Evolutionary conservation across 2,797 vertebrate species (phyloP), one percentile per base, ranked within the genome.

Genomic region (Lophius americanus): DNA sequence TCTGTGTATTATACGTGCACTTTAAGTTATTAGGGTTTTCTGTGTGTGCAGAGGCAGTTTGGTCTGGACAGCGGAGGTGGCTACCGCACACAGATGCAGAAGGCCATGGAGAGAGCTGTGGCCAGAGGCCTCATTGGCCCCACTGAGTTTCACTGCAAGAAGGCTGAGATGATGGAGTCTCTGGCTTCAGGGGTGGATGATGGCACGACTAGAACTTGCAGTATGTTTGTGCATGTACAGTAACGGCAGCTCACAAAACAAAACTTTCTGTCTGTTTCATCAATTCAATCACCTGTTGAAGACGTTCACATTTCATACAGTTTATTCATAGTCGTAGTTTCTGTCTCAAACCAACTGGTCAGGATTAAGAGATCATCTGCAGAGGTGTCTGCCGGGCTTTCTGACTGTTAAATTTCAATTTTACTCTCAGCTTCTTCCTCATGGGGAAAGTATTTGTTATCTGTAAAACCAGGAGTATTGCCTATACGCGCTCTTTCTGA

Each of bases 141-240:
- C 0, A 90, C 90, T 60, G 95, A 98, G 51, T 98, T 95, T 88
- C 95, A 99, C 73, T 89, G 73, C 57, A 95, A 92, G 73, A 95
- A 88, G 90, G 92, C 91, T 1, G 94, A 96, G 57, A 90, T 99
- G 93, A 94, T 97, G 95, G 96, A 98, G 85, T 93, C 93, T 43
- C 83, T 98, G 78, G 94, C 96, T 74, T 88, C 92, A 38, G 96
- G 97, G 52, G 35, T 94, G 73, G 97, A 99, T 82, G 96, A 98
- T 74, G 95, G 95, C 64, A 95, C 68, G 76, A 96, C 95, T 66
- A 95, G 90, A 89, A 97, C 96, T 50, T 92, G 90, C 64, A 96
- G 97, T 99, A 57, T 65, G 91, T 85, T 52, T 51, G 3, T 64
- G 35, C n/a, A 36, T 41, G 3, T 66, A 32, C 50, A 23, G 7